These are phyloP conservation scores for Cartodere bifasciata DNA, from an alignment of 2,888 invertebrate species.

Conservation along the genomic window DNA sequence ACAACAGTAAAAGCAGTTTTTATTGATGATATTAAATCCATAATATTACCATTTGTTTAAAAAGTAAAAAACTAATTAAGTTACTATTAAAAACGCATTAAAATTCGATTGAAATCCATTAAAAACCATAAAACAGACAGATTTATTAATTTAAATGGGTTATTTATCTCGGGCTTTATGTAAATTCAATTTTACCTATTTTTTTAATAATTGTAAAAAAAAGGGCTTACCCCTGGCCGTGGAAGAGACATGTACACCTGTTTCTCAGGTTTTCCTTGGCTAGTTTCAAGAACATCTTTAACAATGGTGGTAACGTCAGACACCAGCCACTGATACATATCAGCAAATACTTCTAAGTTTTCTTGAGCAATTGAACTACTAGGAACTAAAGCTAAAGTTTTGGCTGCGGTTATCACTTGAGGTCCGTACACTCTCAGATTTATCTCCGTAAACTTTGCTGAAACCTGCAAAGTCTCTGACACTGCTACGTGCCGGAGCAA, in stretches of 20 bases:
- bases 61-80: conserved; percentile 1
- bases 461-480: conserved; percentile 88
- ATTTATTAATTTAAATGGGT: no score
- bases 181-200: no score
- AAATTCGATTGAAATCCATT: no score
- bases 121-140: no score
- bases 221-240: conserved; percentile 67
- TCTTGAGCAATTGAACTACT: conserved; percentile 92
- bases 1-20: no score
- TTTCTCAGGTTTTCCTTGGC: conserved; percentile 54
- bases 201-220: not conserved
- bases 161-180: no score
- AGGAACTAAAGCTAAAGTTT: conserved; percentile 83
- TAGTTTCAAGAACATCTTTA: conserved; percentile 74
- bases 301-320: conserved; percentile 84
- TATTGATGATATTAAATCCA: no score
- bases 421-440: conserved; percentile 92
- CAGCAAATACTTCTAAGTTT: conserved; percentile 89
- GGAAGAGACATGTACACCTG: conserved; percentile 89
- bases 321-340: conserved; percentile 91
- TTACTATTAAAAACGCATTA: conserved; percentile 1
- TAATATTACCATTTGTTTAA: not conserved
- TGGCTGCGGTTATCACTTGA: conserved; percentile 82
- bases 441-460: conserved; percentile 91
- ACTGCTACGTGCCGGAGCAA: conserved; percentile 89